phyloP scores from a whole-genome alignment of 2,797 vertebrate genomes.

The Typhlichthys subterraneus region DNA sequence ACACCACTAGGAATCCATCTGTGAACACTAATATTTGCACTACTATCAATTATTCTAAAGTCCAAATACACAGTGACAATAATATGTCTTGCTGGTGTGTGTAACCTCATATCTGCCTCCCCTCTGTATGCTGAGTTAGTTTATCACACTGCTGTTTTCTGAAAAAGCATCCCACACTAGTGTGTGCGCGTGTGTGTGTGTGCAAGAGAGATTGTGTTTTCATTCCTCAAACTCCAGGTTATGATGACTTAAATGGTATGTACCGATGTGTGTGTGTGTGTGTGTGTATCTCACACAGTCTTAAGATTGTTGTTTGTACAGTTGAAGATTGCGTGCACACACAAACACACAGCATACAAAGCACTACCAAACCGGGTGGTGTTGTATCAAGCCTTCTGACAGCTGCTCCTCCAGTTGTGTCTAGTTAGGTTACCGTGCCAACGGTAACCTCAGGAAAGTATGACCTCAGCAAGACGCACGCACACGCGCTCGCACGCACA shows the following conservation, averaged over 20 bases:
- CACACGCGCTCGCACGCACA: too few species aligned
- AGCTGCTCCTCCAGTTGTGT: slow-evolving; percentile 8
- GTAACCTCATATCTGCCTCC: slow-evolving; percentile 28
- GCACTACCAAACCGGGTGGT: neutral
- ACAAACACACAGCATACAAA: neutral
- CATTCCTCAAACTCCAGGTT: slow-evolving; percentile 12
- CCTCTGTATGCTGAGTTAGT: slow-evolving; percentile 33
- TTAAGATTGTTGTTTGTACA: neutral
- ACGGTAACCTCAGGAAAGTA: neutral
- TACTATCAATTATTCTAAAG: too few species aligned
- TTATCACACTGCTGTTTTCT: slow-evolving; percentile 46
- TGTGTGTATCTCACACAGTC: neutral
- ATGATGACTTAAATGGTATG: slow-evolving; percentile 13
- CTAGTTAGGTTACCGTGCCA: slow-evolving; percentile 8
- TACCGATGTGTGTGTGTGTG: neutral
- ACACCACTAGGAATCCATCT: too few species aligned
- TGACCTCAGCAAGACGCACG: slow-evolving; percentile 4
- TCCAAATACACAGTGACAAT: too few species aligned
- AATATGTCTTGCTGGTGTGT: neutral
- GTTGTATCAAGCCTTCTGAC: neutral
- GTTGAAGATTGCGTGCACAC: neutral
- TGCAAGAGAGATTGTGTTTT: neutral
- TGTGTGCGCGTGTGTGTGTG: slow-evolving; percentile 1
- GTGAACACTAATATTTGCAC: too few species aligned
- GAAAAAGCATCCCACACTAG: slow-evolving; percentile 62